Evolutionary conservation across 2,888 invertebrate species (phyloP), one percentile per base, ranked within the genome.

Genomic region (Polymixis lichenea): DNA sequence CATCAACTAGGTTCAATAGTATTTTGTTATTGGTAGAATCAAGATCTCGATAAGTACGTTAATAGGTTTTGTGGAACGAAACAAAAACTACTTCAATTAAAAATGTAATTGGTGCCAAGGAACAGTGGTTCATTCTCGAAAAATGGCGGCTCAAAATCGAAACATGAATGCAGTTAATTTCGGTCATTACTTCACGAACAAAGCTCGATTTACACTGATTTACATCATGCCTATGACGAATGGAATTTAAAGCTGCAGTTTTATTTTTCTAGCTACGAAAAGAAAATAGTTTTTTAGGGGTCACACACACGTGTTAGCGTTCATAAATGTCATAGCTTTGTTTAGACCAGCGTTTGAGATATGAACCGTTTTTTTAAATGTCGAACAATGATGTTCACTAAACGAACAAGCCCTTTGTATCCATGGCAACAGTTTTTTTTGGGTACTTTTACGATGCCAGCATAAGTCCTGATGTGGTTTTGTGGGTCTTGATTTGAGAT

Each of bases 271-370:
- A 51, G 17, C 22, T 65, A 32, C 5, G 11, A 72, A 74, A 79
- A 75, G 75, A 64, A 19, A n/a, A 6, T 38, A 73, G 62, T 82
- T 89, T 89, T 90, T 68, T 89, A 85, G 85, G 88, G 90, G 90
- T 91, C 91, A 90, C 82, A 86, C 84, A 87, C 81, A 82, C 82
- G 89, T 92, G 91, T 92, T 92, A 89, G 91, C 92, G 90, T 93
- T 94, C 93, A 93, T 95, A 95, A 94, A 93, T 92, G 93, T 93
- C 93, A 92, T 83, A 90, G 89, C 90, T 92, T 91, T 91, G 91
- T 93, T 90, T 90, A 89, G 87, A 81, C 80, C 28, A 66, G 91
- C 90, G 91, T 85, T 89, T 86, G 87, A 93, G 92, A 94, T 95
- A 92, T 86, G 89, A 89, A 90, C 88, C 90, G 91, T 94, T 93